Conservation (phyloP, 2,888 invertebrate genomes). For the Drosophila putrida region DNA sequence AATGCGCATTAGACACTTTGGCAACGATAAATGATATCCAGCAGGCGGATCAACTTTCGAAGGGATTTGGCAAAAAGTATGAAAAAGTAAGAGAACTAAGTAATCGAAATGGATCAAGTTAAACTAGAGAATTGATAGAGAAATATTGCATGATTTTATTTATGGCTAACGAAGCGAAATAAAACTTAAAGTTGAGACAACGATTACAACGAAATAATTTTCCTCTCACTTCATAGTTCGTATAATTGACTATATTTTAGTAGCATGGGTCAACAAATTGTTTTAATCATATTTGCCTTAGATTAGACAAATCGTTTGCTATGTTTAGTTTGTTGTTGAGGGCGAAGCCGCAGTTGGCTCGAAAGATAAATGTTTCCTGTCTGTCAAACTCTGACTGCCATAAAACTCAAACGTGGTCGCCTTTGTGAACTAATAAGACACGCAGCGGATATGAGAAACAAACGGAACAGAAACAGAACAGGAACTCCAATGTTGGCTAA, state of each 20-base stretch:
- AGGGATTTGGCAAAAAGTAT: constrained; percentile 15
- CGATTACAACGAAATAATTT: neutral
- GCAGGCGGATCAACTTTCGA: constrained; percentile 51
- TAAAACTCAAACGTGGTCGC: constrained; percentile 75
- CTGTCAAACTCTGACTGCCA: constrained; percentile 61
- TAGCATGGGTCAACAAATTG: constrained; percentile 47
- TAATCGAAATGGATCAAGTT: constrained; percentile 22
- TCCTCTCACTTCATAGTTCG: neutral
- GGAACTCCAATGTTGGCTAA: constrained; percentile 60
- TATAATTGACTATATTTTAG: constrained; percentile 29
- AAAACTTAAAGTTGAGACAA: neutral
- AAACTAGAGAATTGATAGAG: constrained; percentile 9
- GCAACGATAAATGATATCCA: constrained; percentile 63
- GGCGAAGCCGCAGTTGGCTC: constrained; percentile 1
- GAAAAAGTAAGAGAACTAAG: neutral
- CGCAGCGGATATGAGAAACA: constrained; percentile 53
- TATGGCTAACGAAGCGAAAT: neutral
- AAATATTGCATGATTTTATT: constrained; percentile 8
- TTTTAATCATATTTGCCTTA: constrained; percentile 58
- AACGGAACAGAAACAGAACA: constrained; percentile 12
- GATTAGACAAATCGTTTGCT: constrained; percentile 58
- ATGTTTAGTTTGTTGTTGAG: constrained; percentile 44
- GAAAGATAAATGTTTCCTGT: constrained; percentile 55
- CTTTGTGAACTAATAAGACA: constrained; percentile 73
- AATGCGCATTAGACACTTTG: constrained; percentile 61